phyloP scores from a whole-genome alignment of 2,113 vertebrate species.

The Amazona vittata region DNA sequence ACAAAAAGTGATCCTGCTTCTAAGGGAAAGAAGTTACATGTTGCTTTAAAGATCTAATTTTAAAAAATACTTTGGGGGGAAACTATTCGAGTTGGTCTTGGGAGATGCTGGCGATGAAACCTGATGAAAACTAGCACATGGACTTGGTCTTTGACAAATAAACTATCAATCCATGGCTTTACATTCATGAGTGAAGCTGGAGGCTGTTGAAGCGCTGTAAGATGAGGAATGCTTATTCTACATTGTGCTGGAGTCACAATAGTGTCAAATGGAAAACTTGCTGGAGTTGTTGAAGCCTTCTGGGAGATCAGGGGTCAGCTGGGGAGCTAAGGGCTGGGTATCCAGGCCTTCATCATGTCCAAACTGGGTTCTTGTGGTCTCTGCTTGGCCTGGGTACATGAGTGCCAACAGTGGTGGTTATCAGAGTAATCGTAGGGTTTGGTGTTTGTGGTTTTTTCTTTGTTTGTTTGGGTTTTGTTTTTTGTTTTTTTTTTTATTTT shows the following conservation, averaged over 20 bases:
- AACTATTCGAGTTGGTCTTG: not conserved
- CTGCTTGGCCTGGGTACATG: not conserved
- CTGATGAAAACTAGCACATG: not conserved
- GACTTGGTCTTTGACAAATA: not conserved
- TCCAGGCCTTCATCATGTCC: not conserved
- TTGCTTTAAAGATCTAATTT: not conserved
- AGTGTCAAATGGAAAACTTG: not conserved
- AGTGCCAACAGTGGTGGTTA: not conserved
- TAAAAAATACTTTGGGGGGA: not conserved
- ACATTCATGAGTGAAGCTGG: not conserved
- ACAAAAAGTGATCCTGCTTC: not conserved
- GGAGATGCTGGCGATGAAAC: not conserved
- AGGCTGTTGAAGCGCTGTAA: not conserved
- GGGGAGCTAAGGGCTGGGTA: not conserved
- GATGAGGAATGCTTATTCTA: not conserved
- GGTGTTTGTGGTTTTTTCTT: not conserved
- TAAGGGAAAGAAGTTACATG: not conserved
- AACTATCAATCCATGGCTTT: not conserved
- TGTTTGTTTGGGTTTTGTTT: not conserved
- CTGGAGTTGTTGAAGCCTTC: not conserved
- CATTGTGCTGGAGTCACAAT: not conserved
- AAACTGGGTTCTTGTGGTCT: not conserved
- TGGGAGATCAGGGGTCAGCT: not conserved
- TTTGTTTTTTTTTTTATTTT: not conserved
- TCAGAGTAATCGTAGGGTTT: not conserved